Conservation (phyloP, 2,113 vertebrate species). For the Chloebia gouldiae region DNA sequence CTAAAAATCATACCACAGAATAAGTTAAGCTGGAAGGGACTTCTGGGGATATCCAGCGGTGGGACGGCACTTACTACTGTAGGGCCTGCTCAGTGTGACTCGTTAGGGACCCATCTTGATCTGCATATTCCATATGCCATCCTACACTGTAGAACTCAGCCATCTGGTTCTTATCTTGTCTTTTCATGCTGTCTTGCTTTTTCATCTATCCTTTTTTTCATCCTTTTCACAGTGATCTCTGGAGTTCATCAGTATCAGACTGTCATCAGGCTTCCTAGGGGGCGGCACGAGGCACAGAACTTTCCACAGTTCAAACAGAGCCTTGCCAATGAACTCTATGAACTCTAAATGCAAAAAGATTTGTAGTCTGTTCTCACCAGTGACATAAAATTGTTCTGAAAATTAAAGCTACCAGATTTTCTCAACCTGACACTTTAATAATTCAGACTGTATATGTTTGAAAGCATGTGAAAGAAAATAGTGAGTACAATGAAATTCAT, state of each 20-base stretch:
- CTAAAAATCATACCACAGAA: not conserved
- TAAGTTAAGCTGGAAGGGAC: not conserved
- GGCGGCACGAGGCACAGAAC: fast-evolving
- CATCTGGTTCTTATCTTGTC: not conserved
- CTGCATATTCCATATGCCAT: not conserved
- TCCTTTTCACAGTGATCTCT: not conserved
- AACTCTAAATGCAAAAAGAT: not conserved
- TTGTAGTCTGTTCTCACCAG: not conserved
- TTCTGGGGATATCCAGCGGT: not conserved
- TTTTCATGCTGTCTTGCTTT: not conserved
- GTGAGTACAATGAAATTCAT: not conserved
- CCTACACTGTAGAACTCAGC: not conserved
- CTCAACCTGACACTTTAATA: not conserved
- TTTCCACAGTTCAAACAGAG: not conserved
- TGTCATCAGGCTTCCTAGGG: not conserved
- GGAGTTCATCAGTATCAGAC: not conserved
- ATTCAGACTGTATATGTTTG: not conserved
- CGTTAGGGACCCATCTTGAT: not conserved
- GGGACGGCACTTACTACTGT: not conserved
- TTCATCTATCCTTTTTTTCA: not conserved
- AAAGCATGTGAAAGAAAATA: not conserved
- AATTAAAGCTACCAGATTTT: not conserved
- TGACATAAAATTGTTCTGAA: not conserved
- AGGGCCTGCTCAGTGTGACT: not conserved
- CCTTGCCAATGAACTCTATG: not conserved